Percentiles rank a stretch among this genome's conserved stretches.
Conservation (phyloP, 1,140 invertebrate species). For the Epicauta chinensis region DNA sequence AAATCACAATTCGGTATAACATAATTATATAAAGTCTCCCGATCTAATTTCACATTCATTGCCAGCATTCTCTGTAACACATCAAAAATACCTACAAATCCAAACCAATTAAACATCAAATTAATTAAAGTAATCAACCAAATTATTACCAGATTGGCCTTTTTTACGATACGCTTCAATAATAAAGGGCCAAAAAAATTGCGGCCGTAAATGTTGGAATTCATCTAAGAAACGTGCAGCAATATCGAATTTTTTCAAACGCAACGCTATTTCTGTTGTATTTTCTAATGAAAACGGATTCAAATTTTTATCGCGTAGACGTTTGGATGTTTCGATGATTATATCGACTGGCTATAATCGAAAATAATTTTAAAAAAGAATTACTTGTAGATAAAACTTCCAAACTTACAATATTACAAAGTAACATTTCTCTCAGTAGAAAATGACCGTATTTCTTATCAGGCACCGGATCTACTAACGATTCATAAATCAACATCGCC, state of each 20-base stretch:
- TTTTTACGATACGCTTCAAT: slow-evolving; percentile 12
- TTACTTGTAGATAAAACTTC: not conserved
- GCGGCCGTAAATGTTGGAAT: slow-evolving; percentile 27
- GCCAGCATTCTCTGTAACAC: slow-evolving; percentile 46
- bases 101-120: not conserved
- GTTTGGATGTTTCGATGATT: slow-evolving; percentile 26
- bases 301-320: slow-evolving; percentile 19
- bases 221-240: slow-evolving; percentile 26
- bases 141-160: slow-evolving; percentile 30
- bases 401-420: slow-evolving; percentile 22
- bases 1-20: slow-evolving; percentile 47
- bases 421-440: slow-evolving; percentile 32
- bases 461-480: slow-evolving; percentile 17
- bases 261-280: slow-evolving; percentile 29
- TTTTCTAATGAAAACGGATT: slow-evolving; percentile 28
- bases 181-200: slow-evolving; percentile 41
- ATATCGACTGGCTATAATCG: slow-evolving; percentile 25
- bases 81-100: slow-evolving; percentile 45
- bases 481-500: slow-evolving; percentile 27
- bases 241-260: slow-evolving; percentile 19
- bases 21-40: slow-evolving; percentile 49
- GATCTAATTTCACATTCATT: slow-evolving; percentile 46
- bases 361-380: slow-evolving; percentile 1
- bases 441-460: slow-evolving; percentile 18
- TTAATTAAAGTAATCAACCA: not conserved